A percentile compares a stretch with the other conserved stretches of the same genome.
phyloP scores from a whole-genome alignment of 2,888 invertebrate genomes.

The Mesorhabditis sp. region DNA sequence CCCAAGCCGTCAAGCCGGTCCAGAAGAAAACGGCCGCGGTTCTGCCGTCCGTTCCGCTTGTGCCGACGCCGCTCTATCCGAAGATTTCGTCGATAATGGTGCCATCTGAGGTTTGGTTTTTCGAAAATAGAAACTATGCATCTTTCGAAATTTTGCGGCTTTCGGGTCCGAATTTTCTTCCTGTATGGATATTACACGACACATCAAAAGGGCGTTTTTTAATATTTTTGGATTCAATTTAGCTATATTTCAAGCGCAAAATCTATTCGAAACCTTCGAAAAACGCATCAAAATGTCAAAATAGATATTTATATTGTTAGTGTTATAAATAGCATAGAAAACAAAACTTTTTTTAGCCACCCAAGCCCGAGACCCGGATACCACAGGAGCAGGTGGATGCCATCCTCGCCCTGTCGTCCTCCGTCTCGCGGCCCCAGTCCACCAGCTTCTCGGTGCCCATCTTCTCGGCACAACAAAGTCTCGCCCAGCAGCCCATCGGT shows the following conservation, averaged over 20 bases:
- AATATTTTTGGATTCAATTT: too few relatives aligned
- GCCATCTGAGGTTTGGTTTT: neutral
- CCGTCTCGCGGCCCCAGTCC: neutral
- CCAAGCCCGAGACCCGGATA: neutral
- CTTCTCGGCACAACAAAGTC: constrained; percentile 5
- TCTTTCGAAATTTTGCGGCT: too few relatives aligned
- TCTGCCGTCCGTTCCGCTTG: neutral
- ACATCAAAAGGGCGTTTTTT: too few relatives aligned
- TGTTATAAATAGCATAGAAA: too few relatives aligned
- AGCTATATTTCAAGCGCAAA: too few relatives aligned
- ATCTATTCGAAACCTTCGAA: too few relatives aligned
- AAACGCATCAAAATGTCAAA: too few relatives aligned
- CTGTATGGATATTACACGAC: too few relatives aligned
- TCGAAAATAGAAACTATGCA: too few relatives aligned
- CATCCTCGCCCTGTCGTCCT: constrained; percentile 3
- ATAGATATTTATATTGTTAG: too few relatives aligned
- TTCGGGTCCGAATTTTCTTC: too few relatives aligned
- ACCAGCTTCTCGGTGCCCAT: neutral
- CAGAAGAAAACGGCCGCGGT: neutral
- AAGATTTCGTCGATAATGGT: neutral
- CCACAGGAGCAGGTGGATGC: constrained; percentile 2
- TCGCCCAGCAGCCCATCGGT: neutral
- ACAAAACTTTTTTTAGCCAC: too few relatives aligned
- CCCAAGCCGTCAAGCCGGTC: neutral
- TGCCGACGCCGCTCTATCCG: neutral